phyloP scores from a whole-genome alignment of 2,113 vertebrate species.

The Podarcis raffonei region DNA sequence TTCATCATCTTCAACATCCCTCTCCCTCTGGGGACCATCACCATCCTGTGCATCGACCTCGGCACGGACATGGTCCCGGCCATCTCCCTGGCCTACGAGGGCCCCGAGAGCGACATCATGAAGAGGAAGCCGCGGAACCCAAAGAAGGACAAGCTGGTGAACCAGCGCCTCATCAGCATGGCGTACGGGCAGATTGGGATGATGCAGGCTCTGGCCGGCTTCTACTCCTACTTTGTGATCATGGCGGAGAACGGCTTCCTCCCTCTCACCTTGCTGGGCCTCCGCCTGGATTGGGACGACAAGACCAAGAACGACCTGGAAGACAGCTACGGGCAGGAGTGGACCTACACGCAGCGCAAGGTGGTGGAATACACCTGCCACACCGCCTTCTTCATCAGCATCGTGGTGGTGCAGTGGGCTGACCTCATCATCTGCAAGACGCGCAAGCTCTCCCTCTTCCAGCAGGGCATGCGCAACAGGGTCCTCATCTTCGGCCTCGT shows the following conservation, averaged over 20 bases:
- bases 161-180: constrained; percentile 94
- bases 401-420: constrained; percentile 93
- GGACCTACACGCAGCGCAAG: constrained; percentile 94
- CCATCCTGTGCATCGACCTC: constrained; percentile 95
- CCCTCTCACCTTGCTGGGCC: constrained; percentile 77
- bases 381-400: constrained; percentile 90
- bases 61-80: constrained; percentile 96
- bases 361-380: constrained; percentile 92
- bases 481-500: constrained; percentile 78
- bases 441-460: constrained; percentile 89
- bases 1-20: constrained; percentile 91
- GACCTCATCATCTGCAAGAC: constrained; percentile 95
- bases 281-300: constrained; percentile 88
- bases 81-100: constrained; percentile 93
- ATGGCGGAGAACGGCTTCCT: constrained; percentile 93
- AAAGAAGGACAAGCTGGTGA: constrained; percentile 90
- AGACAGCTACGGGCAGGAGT: constrained; percentile 88
- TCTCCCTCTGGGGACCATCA: constrained; percentile 88
- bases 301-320: constrained; percentile 84
- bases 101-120: constrained; percentile 95
- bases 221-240: constrained; percentile 95
- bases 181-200: constrained; percentile 94
- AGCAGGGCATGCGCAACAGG: constrained; percentile 91
- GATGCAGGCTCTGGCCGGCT: constrained; percentile 90
- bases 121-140: constrained; percentile 86